A percentile compares a stretch with the other conserved stretches of the same genome.
Conservation (phyloP, 1,140 invertebrate genomes). For the Stenopsyche tienmushanensis region DNA sequence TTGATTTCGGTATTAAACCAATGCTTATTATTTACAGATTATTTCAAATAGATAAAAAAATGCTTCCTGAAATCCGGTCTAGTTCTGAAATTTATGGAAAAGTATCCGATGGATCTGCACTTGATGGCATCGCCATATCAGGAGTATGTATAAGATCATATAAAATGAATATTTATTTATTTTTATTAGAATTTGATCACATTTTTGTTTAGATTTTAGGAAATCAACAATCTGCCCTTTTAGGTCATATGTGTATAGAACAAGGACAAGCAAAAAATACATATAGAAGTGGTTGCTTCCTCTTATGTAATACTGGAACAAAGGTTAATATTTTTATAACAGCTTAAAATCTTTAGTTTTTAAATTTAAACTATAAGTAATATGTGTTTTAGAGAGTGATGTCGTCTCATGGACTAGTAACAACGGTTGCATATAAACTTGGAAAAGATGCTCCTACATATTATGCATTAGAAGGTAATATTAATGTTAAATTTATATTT, state of each 20-base stretch:
- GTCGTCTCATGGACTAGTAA: conserved; percentile 87
- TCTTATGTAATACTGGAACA: conserved; percentile 92
- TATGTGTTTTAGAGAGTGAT: conserved; percentile 67
- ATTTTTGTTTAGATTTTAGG: conserved; percentile 77
- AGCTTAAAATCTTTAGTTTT: neutral
- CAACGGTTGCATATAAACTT: conserved; percentile 93
- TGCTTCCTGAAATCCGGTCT: conserved; percentile 83
- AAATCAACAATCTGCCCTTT: conserved; percentile 92
- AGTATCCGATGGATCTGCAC: conserved; percentile 64
- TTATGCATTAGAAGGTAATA: conserved; percentile 85
- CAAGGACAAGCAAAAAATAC: conserved; percentile 95
- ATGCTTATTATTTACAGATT: conserved; percentile 47
- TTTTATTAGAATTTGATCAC: conserved; percentile 21
- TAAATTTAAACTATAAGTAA: neutral
- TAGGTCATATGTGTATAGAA: conserved; percentile 91
- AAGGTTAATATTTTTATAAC: conserved; percentile 54
- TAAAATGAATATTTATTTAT: conserved; percentile 24
- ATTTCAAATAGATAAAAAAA: conserved; percentile 76
- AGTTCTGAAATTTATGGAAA: conserved; percentile 87
- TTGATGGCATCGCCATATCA: conserved; percentile 84
- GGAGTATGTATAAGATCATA: conserved; percentile 62
- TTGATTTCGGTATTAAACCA: no score
- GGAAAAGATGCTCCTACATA: conserved; percentile 73
- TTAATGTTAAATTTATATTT: neutral
- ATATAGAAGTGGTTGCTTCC: conserved; percentile 94